A percentile compares a stretch with the other conserved stretches of the same genome.
These are phyloP conservation scores for Linurgus olivaceus DNA, from an alignment of 2,797 vertebrate genomes.

Conservation along the genomic window DNA sequence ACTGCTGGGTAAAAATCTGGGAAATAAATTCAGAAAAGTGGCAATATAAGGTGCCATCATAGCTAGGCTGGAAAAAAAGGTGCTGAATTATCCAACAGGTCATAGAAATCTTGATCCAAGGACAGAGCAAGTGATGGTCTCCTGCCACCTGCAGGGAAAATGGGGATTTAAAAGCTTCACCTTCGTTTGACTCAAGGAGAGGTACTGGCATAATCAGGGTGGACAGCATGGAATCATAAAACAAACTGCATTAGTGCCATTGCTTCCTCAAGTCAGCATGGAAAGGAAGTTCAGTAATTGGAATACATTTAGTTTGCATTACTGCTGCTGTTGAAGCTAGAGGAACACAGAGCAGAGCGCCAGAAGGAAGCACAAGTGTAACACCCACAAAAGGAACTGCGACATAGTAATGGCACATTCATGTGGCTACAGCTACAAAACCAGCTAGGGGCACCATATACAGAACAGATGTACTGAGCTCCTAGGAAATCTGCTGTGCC, in stretches of 20 bases:
- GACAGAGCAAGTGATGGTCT: background rate
- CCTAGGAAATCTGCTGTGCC: background rate
- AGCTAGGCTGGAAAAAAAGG: background rate
- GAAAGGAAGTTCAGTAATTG: background rate
- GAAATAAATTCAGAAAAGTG: background rate
- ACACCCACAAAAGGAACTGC: background rate
- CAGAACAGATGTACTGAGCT: background rate
- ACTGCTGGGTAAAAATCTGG: background rate
- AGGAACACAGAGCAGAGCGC: background rate
- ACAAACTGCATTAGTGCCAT: background rate
- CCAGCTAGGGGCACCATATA: background rate
- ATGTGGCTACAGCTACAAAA: background rate
- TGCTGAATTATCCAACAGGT: background rate
- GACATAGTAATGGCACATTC: background rate
- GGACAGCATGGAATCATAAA: background rate
- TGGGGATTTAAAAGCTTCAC: background rate
- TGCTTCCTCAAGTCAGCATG: background rate
- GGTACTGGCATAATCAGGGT: background rate
- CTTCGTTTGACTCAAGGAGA: background rate
- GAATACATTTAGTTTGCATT: background rate
- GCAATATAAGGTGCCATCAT: background rate
- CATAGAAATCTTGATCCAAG: background rate
- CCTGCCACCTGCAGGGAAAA: constrained; percentile 18
- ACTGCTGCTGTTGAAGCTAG: background rate
- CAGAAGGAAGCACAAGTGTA: background rate